A percentile compares a stretch with the other conserved stretches of the same genome.
Conservation (phyloP, 2,797 vertebrate species). For the Dromococcyx pavoninus region DNA sequence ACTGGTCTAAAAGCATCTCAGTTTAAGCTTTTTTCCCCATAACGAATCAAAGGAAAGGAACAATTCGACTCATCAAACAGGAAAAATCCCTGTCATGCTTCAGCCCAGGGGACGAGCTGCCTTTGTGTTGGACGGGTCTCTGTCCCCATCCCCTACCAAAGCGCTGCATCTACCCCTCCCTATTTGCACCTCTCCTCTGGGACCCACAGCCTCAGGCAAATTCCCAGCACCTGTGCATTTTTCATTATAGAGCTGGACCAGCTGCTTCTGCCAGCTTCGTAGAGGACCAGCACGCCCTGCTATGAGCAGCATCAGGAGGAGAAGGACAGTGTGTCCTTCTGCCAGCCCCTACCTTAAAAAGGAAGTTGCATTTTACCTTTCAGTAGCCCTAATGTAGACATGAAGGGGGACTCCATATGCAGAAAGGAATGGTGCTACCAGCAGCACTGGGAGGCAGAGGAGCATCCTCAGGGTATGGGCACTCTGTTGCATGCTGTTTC, state of each 20-base stretch:
- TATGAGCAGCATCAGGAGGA: neutral
- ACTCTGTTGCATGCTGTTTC: neutral
- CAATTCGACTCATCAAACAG: neutral
- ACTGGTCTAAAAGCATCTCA: neutral
- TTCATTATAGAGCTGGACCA: neutral
- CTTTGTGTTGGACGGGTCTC: neutral
- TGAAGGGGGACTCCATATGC: fast-evolving
- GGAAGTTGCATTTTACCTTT: neutral
- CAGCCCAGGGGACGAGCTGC: neutral
- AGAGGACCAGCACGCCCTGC: neutral
- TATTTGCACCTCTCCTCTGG: neutral
- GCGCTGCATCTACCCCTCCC: neutral
- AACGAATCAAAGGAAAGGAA: neutral
- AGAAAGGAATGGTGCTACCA: neutral
- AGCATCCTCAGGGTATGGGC: fast-evolving
- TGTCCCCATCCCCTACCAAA: neutral
- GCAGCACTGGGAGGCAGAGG: neutral
- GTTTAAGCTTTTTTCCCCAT: neutral
- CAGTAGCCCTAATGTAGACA: fast-evolving
- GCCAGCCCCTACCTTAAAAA: neutral
- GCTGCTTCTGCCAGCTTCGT: neutral
- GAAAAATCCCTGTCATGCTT: neutral
- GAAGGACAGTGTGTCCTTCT: neutral
- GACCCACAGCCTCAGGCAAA: neutral
- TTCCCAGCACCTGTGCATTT: neutral